Percentiles rank a stretch among this genome's conserved stretches.
phyloP scores from a whole-genome alignment of 2,797 vertebrate genomes.

The Kryptolebias ocellatus region DNA sequence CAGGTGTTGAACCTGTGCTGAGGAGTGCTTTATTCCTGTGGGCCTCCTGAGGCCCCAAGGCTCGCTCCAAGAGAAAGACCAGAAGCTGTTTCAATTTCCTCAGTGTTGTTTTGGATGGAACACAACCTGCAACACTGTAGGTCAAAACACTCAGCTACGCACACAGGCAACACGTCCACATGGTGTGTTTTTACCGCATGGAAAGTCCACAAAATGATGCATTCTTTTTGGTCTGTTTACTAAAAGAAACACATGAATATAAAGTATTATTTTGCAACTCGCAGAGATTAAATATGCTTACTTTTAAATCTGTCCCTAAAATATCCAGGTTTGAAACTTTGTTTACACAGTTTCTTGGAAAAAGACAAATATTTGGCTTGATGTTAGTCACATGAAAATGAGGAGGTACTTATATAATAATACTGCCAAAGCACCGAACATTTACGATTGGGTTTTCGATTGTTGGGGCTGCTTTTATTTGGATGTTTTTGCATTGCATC shows the following conservation, averaged over 20 bases:
- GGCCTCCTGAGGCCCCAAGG: slow-evolving; percentile 43
- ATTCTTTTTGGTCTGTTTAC: neutral
- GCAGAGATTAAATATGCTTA: too few species aligned
- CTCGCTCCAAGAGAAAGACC: slow-evolving; percentile 74
- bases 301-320: too few species aligned
- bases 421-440: too few species aligned
- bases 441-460: too few species aligned
- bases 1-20: slow-evolving; percentile 68
- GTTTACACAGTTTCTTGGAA: too few species aligned
- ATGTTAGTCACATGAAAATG: too few species aligned
- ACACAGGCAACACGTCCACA: neutral
- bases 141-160: slow-evolving; percentile 33
- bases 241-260: slow-evolving; percentile 17
- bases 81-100: slow-evolving; percentile 74
- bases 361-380: too few species aligned
- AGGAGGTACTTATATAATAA: too few species aligned
- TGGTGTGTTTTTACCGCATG: slow-evolving; percentile 8
- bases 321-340: too few species aligned
- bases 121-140: slow-evolving; percentile 58
- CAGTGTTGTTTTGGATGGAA: slow-evolving; percentile 68
- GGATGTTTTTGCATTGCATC: slow-evolving; percentile 8
- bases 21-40: slow-evolving; percentile 62
- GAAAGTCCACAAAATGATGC: neutral
- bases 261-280: too few species aligned
- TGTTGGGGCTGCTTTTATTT: slow-evolving; percentile 26